A percentile compares a stretch with the other conserved stretches of the same genome.
phyloP scores from a whole-genome alignment of 2,888 invertebrate species.

The Adelognathus sp. region DNA sequence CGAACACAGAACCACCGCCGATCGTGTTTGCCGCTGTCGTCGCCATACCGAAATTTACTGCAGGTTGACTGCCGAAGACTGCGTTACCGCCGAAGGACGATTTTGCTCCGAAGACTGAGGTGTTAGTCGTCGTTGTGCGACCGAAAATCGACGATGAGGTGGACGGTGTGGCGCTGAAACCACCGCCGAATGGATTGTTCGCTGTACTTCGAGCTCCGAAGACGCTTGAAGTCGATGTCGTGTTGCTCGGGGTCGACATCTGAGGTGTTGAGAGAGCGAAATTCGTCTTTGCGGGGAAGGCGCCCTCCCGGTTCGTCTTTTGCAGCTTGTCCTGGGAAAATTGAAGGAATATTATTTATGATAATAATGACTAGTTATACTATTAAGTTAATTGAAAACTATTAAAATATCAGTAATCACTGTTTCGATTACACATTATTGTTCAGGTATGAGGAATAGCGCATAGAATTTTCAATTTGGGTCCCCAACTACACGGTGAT shows the following conservation, averaged over 20 bases:
- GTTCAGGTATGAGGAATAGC: too few species aligned
- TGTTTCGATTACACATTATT: too few species aligned
- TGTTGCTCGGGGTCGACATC: conserved; percentile 43
- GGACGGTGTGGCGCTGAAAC: conserved; percentile 57
- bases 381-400: background rate
- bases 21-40: conserved; percentile 59
- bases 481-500: too few species aligned
- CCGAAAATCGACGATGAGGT: conserved; percentile 69
- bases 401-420: too few species aligned
- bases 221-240: conserved; percentile 48
- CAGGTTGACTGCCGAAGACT: conserved; percentile 65
- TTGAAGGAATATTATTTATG: background rate
- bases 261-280: conserved; percentile 57
- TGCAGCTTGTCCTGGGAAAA: conserved; percentile 72
- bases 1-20: conserved; percentile 64
- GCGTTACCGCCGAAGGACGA: conserved; percentile 70
- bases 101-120: conserved; percentile 71
- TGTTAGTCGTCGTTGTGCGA: conserved; percentile 56
- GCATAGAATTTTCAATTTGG: too few species aligned
- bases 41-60: conserved; percentile 69
- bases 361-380: background rate
- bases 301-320: conserved; percentile 63
- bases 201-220: conserved; percentile 63
- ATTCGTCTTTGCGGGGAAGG: conserved; percentile 51
- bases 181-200: conserved; percentile 68